A percentile compares a stretch with the other conserved stretches of the same genome.
Conservation (phyloP, 2,888 invertebrate species). For the Abrostola tripartita region DNA sequence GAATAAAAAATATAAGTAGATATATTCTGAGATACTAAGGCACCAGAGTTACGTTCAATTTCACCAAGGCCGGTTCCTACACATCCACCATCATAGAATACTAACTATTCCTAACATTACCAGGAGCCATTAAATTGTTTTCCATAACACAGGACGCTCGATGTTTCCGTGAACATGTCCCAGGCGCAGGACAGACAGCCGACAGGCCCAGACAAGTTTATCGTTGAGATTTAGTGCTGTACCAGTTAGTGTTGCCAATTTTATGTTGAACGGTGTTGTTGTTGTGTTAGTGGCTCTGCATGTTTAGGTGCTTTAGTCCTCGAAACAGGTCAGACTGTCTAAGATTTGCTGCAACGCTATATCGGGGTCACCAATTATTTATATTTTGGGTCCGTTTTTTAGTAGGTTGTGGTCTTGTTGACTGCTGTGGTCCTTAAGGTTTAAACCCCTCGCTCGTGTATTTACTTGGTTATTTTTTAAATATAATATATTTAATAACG, state of each 20-base stretch:
- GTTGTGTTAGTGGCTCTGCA: not conserved
- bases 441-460: no score
- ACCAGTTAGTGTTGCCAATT: conserved; percentile 39
- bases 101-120: conserved; percentile 1
- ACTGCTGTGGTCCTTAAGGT: no score
- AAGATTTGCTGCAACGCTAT: not conserved
- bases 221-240: conserved; percentile 16
- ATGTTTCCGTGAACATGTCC: conserved; percentile 44
- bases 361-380: not conserved
- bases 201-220: conserved; percentile 42
- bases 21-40: not conserved
- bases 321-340: not conserved
- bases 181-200: conserved; percentile 29
- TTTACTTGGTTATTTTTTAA: no score
- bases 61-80: not conserved
- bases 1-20: no score
- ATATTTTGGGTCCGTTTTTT: not conserved
- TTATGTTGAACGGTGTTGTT: conserved; percentile 7
- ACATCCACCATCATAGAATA: not conserved
- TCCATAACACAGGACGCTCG: conserved; percentile 14
- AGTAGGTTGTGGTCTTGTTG: no score
- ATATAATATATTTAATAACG: no score
- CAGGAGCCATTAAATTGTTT: conserved; percentile 15
- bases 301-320: not conserved
- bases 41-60: conserved; percentile 10